These are phyloP conservation scores for Corydoras sp. DNA, from an alignment of 2,113 vertebrate species.

Conservation along the genomic window DNA sequence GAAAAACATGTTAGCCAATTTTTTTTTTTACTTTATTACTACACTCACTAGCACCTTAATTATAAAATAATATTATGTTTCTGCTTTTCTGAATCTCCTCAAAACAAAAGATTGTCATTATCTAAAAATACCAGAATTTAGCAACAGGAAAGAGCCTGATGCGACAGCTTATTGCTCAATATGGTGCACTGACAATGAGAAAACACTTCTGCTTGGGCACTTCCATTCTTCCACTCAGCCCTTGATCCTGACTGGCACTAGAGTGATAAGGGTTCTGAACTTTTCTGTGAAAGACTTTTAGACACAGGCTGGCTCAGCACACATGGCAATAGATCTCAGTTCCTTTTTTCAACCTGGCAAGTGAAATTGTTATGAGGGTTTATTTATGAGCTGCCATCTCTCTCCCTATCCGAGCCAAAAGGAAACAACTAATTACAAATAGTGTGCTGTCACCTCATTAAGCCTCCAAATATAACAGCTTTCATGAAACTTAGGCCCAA, in stretches of 20 bases:
- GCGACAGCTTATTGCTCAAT: slow-evolving; percentile 33
- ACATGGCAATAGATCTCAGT: slow-evolving; percentile 66
- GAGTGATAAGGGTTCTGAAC: slow-evolving; percentile 28
- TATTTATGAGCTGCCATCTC: slow-evolving; percentile 27
- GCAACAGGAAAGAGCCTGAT: slow-evolving; percentile 50
- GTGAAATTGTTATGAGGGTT: slow-evolving; percentile 50
- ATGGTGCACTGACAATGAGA: slow-evolving; percentile 24
- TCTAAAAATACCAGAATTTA: slow-evolving; percentile 44
- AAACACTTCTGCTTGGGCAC: slow-evolving; percentile 40
- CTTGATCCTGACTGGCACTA: slow-evolving; percentile 9
- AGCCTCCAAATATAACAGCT: not conserved
- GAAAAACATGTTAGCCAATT: slow-evolving; percentile 1
- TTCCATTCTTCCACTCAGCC: slow-evolving; percentile 27
- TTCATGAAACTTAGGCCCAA: not conserved
- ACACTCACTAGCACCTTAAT: no score
- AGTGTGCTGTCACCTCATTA: not conserved
- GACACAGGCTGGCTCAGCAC: slow-evolving; percentile 55
- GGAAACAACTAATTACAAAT: slow-evolving; percentile 32
- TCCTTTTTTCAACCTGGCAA: slow-evolving; percentile 47
- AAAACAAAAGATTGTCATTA: slow-evolving; percentile 12
- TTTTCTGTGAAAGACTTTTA: slow-evolving; percentile 51
- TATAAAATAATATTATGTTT: not conserved
- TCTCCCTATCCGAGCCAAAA: slow-evolving; percentile 44
- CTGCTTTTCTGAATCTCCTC: slow-evolving; percentile 8
- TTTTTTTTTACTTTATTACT: no score